Base-by-base conservation (phyloP, 2,888 invertebrate species). In the Drosophila diplacantha region DNA sequence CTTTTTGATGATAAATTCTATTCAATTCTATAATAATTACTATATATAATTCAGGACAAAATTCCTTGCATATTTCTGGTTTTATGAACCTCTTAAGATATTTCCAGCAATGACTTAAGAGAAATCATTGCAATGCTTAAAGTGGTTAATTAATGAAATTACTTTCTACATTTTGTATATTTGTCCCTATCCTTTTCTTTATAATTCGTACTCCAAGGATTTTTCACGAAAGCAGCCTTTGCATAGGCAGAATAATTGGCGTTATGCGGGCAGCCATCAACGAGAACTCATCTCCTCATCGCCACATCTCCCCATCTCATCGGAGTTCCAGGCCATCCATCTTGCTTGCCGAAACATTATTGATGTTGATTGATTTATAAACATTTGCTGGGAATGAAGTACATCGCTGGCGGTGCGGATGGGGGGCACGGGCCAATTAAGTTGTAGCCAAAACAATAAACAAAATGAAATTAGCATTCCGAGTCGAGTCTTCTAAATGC, bases 301-400 rank as follows among this genome's bases (percentile, higher is more conserved):
- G 12, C 47, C 32, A 14, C 32, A 29, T 38, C 29, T 26, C 29
- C 24, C 41, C 41, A 26, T 34, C 44, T 18, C 31, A 11, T 22
- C 31, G 8, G 44, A 24, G 46, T 46, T 62, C 51, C 66, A 52
- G 77, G 59, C 71, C 60, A 80, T 76, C 71, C 74, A 74, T 81
- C 77, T 78, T 68, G 29, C 20, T 20, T 52, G 67, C 49, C 41
- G 47, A 51, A 66, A 52, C 56, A 52, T 79, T 69, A 81, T 75
- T 79, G 82, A 75, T 83, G 80, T 76, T 83, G 84, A 84, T 83
- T 84, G 84, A 84, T 83, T 84, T 84, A 81, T 83, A 84, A 84
- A 83, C 83, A 83, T 71, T 81, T 31, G 44, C 68, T 54, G 34
- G 62, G 64, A 64, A 49, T 32, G n/a, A 50, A 24, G 44, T 12